phyloP scores from a whole-genome alignment of 2,888 invertebrate species.

The Acanthococcus lagerstroemiae region DNA sequence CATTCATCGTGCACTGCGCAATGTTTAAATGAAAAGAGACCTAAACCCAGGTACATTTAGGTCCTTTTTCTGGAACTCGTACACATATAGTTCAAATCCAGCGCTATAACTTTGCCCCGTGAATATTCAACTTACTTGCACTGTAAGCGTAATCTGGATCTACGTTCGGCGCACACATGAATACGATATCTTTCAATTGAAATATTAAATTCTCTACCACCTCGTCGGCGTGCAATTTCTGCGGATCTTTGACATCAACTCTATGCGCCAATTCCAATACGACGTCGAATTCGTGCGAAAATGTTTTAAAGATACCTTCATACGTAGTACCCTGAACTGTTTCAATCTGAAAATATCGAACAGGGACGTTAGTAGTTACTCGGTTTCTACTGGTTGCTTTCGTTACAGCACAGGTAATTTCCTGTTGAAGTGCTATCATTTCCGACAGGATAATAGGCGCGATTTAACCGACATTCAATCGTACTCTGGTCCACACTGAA shows the following conservation, averaged over 20 bases:
- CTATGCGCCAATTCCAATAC: conserved; percentile 81
- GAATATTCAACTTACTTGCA: neutral
- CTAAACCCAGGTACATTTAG: too few species aligned
- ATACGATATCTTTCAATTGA: conserved; percentile 21
- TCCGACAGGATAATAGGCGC: too few species aligned
- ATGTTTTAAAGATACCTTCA: conserved; percentile 84
- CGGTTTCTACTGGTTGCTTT: too few species aligned
- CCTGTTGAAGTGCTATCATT: too few species aligned
- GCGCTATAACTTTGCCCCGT: neutral
- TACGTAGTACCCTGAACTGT: conserved; percentile 73
- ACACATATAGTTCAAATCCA: too few species aligned
- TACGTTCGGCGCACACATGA: conserved; percentile 4
- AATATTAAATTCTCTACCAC: conserved; percentile 21
- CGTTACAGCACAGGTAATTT: too few species aligned
- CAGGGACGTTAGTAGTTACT: too few species aligned
- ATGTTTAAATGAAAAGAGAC: too few species aligned
- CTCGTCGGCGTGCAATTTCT: conserved; percentile 13
- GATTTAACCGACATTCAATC: too few species aligned
- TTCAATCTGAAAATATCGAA: conserved; percentile 53
- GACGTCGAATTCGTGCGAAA: conserved; percentile 77
- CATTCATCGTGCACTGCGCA: too few species aligned
- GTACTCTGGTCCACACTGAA: too few species aligned
- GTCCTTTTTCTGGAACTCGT: too few species aligned
- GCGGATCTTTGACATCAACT: conserved; percentile 45
- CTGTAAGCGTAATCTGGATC: conserved; percentile 14